These are phyloP conservation scores for Forbesichthys papilliferus DNA, from an alignment of 2,113 vertebrate species.

Conservation along the genomic window DNA sequence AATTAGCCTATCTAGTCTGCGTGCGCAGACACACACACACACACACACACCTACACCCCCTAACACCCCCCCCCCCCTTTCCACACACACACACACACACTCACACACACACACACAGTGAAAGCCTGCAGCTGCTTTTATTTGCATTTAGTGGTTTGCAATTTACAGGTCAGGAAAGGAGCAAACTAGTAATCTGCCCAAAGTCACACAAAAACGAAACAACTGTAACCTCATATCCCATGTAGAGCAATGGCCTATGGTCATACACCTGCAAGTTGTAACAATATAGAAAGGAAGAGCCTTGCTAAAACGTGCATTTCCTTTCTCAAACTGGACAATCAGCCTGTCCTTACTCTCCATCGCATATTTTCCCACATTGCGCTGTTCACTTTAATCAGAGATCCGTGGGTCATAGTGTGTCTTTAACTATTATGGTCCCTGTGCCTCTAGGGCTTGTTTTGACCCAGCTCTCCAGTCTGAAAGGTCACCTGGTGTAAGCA, in stretches of 20 bases:
- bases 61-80: too few species aligned
- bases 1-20: background rate
- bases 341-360: constrained; percentile 13
- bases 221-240: constrained; percentile 19
- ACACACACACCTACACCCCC: constrained; percentile 4
- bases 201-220: constrained; percentile 51
- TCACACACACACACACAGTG: background rate
- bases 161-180: constrained; percentile 59
- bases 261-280: background rate
- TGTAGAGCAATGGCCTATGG: constrained; percentile 3
- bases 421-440: constrained; percentile 53
- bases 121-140: constrained; percentile 40
- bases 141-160: constrained; percentile 50
- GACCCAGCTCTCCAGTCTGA: constrained; percentile 45
- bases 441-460: constrained; percentile 51
- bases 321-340: constrained; percentile 6
- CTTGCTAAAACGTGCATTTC: constrained; percentile 16
- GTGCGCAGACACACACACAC: constrained; percentile 2
- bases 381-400: constrained; percentile 53
- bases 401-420: constrained; percentile 51
- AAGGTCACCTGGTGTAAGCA: constrained; percentile 56
- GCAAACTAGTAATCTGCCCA: constrained; percentile 41
- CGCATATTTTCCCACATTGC: constrained; percentile 35
- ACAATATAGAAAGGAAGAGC: background rate
- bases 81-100: background rate